Conservation (phyloP, 2,888 invertebrate genomes). For the Idaea straminata region DNA sequence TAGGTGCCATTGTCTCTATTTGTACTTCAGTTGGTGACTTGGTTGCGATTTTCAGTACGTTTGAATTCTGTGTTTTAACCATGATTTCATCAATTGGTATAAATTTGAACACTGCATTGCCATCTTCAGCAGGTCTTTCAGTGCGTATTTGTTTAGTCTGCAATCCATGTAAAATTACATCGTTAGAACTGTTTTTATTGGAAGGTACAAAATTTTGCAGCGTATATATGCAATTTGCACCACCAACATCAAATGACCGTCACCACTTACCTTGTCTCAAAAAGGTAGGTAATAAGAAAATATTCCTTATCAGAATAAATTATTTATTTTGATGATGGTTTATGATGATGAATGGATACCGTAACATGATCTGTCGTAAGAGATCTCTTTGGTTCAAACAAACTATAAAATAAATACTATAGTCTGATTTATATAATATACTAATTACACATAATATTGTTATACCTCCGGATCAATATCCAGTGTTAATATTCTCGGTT, state of each 20-base stretch:
- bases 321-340: background rate
- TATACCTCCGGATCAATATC: constrained; percentile 83
- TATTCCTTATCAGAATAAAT: constrained; percentile 27
- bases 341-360: constrained; percentile 6
- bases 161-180: constrained; percentile 42
- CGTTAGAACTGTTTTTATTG: constrained; percentile 25
- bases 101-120: constrained; percentile 68
- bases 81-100: constrained; percentile 74
- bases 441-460: constrained; percentile 52
- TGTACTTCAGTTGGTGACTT: constrained; percentile 49
- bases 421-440: constrained; percentile 6
- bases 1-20: constrained; percentile 36
- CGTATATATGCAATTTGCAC: background rate
- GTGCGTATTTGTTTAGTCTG: constrained; percentile 79
- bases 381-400: constrained; percentile 26
- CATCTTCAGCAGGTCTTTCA: constrained; percentile 67
- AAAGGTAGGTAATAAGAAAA: constrained; percentile 25
- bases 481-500: constrained; percentile 81
- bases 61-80: constrained; percentile 59
- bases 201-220: background rate
- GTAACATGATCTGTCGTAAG: constrained; percentile 13
- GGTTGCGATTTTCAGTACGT: constrained; percentile 66
- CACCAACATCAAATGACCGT: constrained; percentile 29
- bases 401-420: constrained; percentile 29
- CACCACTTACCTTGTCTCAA: constrained; percentile 61